These are phyloP conservation scores for Ctenicera cuprea DNA, from an alignment of 2,888 invertebrate genomes.

Conservation along the genomic window DNA sequence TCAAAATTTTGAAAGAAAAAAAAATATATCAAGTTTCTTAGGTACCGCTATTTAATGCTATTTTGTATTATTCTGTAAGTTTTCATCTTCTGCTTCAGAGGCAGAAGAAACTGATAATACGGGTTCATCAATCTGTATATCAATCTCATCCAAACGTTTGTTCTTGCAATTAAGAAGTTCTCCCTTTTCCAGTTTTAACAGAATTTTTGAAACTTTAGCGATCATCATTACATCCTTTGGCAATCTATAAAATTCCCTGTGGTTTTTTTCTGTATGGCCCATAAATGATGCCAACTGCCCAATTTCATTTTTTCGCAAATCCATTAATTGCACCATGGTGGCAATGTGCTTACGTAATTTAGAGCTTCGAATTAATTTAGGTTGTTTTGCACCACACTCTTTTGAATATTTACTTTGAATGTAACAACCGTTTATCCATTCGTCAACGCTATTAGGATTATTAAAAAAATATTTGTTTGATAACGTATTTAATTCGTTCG, in stretches of 20 bases:
- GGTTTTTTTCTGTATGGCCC: slow-evolving; percentile 20
- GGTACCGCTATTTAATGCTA: slow-evolving; percentile 5
- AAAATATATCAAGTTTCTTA: slow-evolving; percentile 4
- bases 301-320: slow-evolving; percentile 49
- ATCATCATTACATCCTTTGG: slow-evolving; percentile 45
- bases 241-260: slow-evolving; percentile 30
- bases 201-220: slow-evolving; percentile 43
- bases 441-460: slow-evolving; percentile 26
- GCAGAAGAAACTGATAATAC: slow-evolving; percentile 33
- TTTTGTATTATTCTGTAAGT: background rate
- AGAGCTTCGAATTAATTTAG: too few species aligned
- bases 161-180: slow-evolving; percentile 43
- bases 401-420: too few species aligned
- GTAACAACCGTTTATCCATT: slow-evolving; percentile 29
- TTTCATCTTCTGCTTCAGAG: slow-evolving; percentile 32
- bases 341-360: slow-evolving; percentile 38
- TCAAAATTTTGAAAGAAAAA: slow-evolving; percentile 12
- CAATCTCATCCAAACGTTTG: slow-evolving; percentile 46
- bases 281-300: slow-evolving; percentile 42
- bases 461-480: slow-evolving; percentile 29
- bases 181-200: slow-evolving; percentile 47
- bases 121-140: slow-evolving; percentile 34
- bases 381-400: too few species aligned
- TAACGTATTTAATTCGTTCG: slow-evolving; percentile 33
- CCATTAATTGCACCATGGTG: slow-evolving; percentile 50